Base-by-base conservation (phyloP, 2,888 invertebrate species). In the Eristalis pertinax region DNA sequence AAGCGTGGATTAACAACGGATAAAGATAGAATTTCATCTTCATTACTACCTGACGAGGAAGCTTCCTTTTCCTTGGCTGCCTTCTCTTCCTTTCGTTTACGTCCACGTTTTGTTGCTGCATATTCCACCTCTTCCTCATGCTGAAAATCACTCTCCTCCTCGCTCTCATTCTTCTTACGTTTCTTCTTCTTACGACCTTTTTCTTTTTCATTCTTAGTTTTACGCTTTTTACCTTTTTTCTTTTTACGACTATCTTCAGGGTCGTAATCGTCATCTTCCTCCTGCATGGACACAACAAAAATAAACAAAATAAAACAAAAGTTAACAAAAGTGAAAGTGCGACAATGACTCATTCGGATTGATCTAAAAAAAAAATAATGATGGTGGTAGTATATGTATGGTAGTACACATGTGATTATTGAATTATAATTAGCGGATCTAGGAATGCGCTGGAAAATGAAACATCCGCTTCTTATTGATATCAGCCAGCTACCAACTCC, bases 141-240 rank as follows among this genome's bases (percentile, higher is more conserved):
- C 32, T 95, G 95, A 91, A 95, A 96, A 88, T 97, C 97, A 90
- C 97, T 97, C 89, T 97, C 97, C 95, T 97, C 96, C 92, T 97
- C 97, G 93, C 97, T 98, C 89, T 98, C 98, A 93, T 97, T 97
- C 95, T 97, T 98, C 94, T 96, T 96, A 93, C 97, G 96, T 94
- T 97, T 97, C 94, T 98, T 98, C 95, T 98, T 98, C 94, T 98
- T 97, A 94, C 98, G 97, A 92, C 97, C 97, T 89, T 97, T 98
- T 91, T 97, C 98, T 93, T 98, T 97, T 92, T 98, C 98, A 90
- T 97, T 96, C 74, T 96, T 97, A 94, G 98, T 98, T 91, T 98
- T 95, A 92, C 99, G 99, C 93, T 98, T 98, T 29, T 98, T 98
- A 91, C 98, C 98, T 92, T 98, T 98, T 94, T 97, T 97, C 93